Evolutionary conservation across 1,140 invertebrate species (phyloP), one percentile per base, ranked within the genome.

Genomic region (Vanessa tameamea): DNA sequence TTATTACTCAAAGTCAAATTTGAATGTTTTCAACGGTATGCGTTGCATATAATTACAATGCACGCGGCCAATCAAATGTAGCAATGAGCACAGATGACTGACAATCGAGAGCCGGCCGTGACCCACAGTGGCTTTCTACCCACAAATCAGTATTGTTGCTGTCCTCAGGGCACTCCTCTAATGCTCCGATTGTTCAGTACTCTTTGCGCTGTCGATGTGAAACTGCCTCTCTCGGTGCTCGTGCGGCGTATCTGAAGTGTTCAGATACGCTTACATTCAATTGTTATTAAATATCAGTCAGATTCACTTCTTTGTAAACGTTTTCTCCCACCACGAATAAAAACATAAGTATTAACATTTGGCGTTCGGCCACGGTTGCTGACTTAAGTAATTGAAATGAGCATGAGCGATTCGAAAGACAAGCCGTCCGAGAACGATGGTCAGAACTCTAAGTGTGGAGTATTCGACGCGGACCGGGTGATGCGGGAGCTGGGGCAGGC

Each of bases 401-500:
- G 16, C n/a, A 64, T 64, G 64, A 20, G 64, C 47, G 48, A 15
- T 11, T 5, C 47, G 26, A 55, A 53, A 50, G 31, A 1, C 47
- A 63, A 63, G 37, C 5, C 47, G 14, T 14, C 13, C 23, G 26
- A 64, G 31, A 16, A 48, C 65, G 53, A 66, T 23, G 51, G 67
- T 20, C 9, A 64, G 70, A 55, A 50, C 66, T 57, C 26, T 61
- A 43, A 8, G 43, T 20, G 50, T 37, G 64, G 12, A 11, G 53
- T 75, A 15, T 80, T 90, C 64, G 87, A 89, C 48, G 80, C 78
- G 63, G 90, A 92, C 26, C 59, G 50, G 2, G 74, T 92, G 67
- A 67, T 89, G 76, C 67, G 76, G 3, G 86, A 89, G 79, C 79
- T 92, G 77, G 89, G 89, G 0, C 86, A 87, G 69, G 78, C 81